Conservation (phyloP, 2,113 vertebrate genomes). For the Ivindomyrus marchei region DNA sequence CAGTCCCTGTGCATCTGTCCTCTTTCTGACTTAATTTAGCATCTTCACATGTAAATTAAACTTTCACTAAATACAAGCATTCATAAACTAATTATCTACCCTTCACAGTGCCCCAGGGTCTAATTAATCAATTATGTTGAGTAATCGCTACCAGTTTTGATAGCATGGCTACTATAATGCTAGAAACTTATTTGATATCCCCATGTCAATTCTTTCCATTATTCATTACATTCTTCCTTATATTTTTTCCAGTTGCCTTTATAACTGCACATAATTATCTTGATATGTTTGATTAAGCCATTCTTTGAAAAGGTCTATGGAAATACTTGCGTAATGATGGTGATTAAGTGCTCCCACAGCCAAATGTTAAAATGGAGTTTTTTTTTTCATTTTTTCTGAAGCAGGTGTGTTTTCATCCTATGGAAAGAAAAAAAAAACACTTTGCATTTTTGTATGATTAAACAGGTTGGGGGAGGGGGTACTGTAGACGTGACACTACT, state of each 20-base stretch:
- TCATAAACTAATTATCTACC: neutral
- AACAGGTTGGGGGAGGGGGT: slow-evolving; percentile 65
- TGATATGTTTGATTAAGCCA: neutral
- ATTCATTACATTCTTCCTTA: neutral
- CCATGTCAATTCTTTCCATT: neutral
- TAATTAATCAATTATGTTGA: neutral
- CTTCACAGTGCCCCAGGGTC: neutral
- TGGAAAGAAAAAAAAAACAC: slow-evolving; percentile 22
- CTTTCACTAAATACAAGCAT: neutral
- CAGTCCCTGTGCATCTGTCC: neutral
- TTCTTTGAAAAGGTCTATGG: neutral
- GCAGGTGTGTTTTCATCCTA: slow-evolving; percentile 29
- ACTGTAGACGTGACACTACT: slow-evolving; percentile 81
- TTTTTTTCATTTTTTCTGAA: slow-evolving; percentile 4
- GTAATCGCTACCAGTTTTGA: neutral
- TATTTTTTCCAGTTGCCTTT: neutral
- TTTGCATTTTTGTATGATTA: slow-evolving; percentile 62
- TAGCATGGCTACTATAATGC: neutral
- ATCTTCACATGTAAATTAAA: neutral
- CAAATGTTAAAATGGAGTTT: neutral
- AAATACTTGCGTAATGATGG: slow-evolving; percentile 12
- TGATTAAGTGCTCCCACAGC: neutral
- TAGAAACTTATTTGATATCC: neutral
- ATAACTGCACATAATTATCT: slow-evolving; percentile 13
- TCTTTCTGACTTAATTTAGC: neutral